Evolutionary conservation across 1,140 invertebrate genomes (phyloP).

Genomic region (Leptoteleia sp.): DNA sequence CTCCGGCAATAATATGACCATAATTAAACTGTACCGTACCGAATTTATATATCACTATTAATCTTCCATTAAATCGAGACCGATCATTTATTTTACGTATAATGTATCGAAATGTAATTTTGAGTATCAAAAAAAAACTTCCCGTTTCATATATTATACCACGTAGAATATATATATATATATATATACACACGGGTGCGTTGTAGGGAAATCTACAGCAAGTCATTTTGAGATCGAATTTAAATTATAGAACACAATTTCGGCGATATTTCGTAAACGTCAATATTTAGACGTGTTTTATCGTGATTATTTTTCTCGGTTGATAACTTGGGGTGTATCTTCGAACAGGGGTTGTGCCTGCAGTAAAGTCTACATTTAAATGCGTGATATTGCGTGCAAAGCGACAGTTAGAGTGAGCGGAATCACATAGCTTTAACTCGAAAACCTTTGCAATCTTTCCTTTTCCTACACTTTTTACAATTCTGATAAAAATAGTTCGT

Average conservation of each 20-base stretch:
- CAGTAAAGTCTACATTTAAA: constrained; percentile 75
- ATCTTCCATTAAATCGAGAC: not conserved
- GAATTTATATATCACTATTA: constrained; percentile 2
- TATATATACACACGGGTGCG: no score
- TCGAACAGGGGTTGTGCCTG: no score
- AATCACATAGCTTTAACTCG: constrained; percentile 75
- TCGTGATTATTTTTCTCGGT: constrained; percentile 24
- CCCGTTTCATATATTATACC: no score
- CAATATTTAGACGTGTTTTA: constrained; percentile 15
- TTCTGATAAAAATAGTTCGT: no score
- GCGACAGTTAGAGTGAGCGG: constrained; percentile 71
- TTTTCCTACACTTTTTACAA: constrained; percentile 13
- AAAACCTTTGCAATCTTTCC: constrained; percentile 61
- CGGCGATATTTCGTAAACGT: not conserved
- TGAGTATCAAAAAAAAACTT: no score
- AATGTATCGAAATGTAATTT: constrained; percentile 1
- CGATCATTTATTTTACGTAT: not conserved
- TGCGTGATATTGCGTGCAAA: constrained; percentile 76
- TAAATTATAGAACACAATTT: constrained; percentile 23
- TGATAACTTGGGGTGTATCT: constrained; percentile 42
- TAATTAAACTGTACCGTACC: not conserved
- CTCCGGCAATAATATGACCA: no score
- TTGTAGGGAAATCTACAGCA: constrained; percentile 2
- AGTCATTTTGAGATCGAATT: constrained; percentile 13
- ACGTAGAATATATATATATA: not conserved